Evolutionary conservation across 2,888 invertebrate genomes (phyloP).

Genomic region (Pedicia rivosa): DNA sequence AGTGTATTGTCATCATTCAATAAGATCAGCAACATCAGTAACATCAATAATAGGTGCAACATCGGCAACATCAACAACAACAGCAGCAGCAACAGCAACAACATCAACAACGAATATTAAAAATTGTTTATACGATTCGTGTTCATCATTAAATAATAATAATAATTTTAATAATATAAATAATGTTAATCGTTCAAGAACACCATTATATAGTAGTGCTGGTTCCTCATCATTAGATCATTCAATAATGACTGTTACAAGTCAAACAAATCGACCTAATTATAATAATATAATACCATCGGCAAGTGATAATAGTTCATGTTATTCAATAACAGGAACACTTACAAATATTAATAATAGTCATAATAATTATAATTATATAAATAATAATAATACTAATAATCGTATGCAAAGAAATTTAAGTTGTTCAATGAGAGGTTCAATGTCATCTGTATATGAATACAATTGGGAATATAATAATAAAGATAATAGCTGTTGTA

Average conservation of each 20-base stretch:
- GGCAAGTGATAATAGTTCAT: too few species aligned
- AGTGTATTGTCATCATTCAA: conserved; percentile 19
- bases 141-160: conserved; percentile 4
- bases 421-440: neutral
- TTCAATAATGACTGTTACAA: too few species aligned
- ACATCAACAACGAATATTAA: conserved; percentile 4
- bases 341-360: conserved; percentile 4
- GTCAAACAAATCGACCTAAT: too few species aligned
- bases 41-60: conserved; percentile 13
- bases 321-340: too few species aligned
- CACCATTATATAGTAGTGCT: neutral
- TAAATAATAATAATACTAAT: conserved; percentile 3
- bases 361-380: conserved; percentile 2
- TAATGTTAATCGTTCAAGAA: conserved; percentile 7
- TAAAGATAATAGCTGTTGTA: conserved; percentile 9
- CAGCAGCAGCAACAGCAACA: conserved; percentile 5
- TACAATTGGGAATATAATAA: neutral
- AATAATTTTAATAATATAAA: too few species aligned
- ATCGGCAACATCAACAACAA: conserved; percentile 9
- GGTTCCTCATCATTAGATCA: too few species aligned
- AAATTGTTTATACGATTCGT: too few species aligned
- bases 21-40: conserved; percentile 16
- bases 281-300: too few species aligned
- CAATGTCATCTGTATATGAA: conserved; percentile 2
- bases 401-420: neutral